Percentiles rank a stretch among this genome's conserved stretches.
Evolutionary conservation across 2,797 vertebrate genomes (phyloP).

Genomic region (Leuciscus waleckii): DNA sequence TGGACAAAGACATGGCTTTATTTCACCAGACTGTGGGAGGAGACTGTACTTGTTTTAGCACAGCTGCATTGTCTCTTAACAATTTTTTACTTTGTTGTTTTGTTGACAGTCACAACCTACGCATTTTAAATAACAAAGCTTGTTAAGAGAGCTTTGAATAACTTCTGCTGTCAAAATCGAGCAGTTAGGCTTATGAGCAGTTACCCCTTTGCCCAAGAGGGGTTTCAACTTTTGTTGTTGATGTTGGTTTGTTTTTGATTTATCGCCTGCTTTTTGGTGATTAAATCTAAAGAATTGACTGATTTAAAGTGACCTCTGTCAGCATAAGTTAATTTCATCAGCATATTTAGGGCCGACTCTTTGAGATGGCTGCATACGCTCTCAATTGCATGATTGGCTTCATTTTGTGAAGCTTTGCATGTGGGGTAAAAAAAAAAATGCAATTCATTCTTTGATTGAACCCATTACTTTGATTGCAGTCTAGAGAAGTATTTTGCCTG

Average conservation of each 20-base stretch:
- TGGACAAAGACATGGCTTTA: constrained; percentile 76
- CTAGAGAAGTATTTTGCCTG: constrained; percentile 48
- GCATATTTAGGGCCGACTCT: constrained; percentile 34
- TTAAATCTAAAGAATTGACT: constrained; percentile 37
- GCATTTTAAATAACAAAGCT: background rate
- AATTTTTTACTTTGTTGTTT: background rate
- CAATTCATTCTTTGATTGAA: constrained; percentile 38
- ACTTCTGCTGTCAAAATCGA: constrained; percentile 5
- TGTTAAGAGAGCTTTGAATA: background rate
- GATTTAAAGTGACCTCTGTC: constrained; percentile 49
- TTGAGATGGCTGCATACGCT: background rate
- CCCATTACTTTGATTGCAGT: constrained; percentile 61
- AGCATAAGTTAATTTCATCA: constrained; percentile 51
- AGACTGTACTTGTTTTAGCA: constrained; percentile 46
- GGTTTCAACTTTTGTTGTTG: background rate
- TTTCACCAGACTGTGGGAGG: constrained; percentile 53
- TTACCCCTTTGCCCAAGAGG: background rate
- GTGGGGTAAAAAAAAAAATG: constrained; percentile 23
- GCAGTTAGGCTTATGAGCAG: background rate
- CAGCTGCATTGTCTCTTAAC: constrained; percentile 11
- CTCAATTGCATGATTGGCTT: constrained; percentile 56
- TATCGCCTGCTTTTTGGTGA: constrained; percentile 49
- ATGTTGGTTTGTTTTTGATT: constrained; percentile 37
- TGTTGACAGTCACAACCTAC: background rate
- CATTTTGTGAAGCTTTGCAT: constrained; percentile 46